Base-by-base conservation (phyloP, 2,888 invertebrate genomes). In the Taenaris catops region DNA sequence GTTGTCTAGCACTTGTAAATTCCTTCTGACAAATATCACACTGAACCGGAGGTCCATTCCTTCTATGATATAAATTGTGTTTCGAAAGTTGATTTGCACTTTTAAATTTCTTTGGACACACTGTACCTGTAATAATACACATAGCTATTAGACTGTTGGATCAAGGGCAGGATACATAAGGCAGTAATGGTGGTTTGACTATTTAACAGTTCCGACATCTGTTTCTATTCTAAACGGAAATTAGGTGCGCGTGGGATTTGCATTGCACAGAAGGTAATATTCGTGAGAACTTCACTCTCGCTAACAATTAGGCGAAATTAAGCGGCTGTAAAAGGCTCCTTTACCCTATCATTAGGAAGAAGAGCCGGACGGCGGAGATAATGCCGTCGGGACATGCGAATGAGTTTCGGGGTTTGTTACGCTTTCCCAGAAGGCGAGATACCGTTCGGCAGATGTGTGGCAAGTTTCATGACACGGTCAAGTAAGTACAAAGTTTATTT, bases 41-140 rank as follows among this genome's bases (percentile, higher is more conserved):
- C 10, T 64, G 58, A 0, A 57, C 45, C 1, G 64, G 51, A 1
- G 64, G 51, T 0, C 45, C 42, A 18, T 53, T 58, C 10, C 59
- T 55, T 25, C 89, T 89, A 64, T 93, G 93, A 9, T 88, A 87
- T 4, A 89, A 68, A 39, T 91, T 90, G 69, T 96, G 96, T 58
- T 94, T 95, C 20, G 92, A 88, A 33, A 95, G 73, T 61, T 96
- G 95, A 62, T 92, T 93, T 3, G 88, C 86, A 53, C 93, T 95
- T 67, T 95, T 95, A 68, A 96, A 96, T 0, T 87, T 88, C 65
- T 95, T 94, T 10, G 90, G 89, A 63, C 96, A 96, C 34, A 88
- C 72, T 40, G 90, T 84, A 70, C 84, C 84, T 84, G 55, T 7
- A 42, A 38, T 12, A 11, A 18, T 2, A n/a, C n/a, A n/a, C n/a